These are phyloP conservation scores for Eulemur macaco DNA, from an alignment of 2,113 vertebrate genomes.

Conservation along the genomic window DNA sequence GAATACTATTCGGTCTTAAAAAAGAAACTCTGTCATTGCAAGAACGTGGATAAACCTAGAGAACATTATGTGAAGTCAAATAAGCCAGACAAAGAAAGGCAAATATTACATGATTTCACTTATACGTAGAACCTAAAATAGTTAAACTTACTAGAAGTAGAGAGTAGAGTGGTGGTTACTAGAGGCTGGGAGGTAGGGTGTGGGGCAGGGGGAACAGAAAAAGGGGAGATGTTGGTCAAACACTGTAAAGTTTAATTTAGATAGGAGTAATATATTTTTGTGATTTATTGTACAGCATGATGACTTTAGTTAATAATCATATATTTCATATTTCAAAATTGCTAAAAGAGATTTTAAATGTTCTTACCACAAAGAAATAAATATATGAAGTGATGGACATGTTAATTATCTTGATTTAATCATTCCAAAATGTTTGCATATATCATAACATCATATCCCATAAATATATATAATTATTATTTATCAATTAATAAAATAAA, in stretches of 20 bases:
- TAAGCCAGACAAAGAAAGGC: neutral
- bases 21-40: neutral
- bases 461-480: neutral
- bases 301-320: neutral
- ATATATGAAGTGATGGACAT: neutral
- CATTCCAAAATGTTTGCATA: neutral
- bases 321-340: neutral
- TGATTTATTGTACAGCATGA: neutral
- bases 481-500: neutral
- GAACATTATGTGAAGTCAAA: neutral
- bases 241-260: neutral
- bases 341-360: neutral
- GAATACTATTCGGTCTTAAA: neutral
- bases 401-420: neutral
- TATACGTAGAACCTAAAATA: neutral
- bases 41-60: neutral
- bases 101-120: neutral
- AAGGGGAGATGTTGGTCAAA: neutral
- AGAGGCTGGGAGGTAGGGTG: accelerated
- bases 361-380: neutral
- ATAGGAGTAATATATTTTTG: no score
- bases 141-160: neutral
- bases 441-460: neutral
- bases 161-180: neutral
- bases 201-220: neutral